Evolutionary conservation across 2,888 invertebrate species (phyloP), one percentile per base, ranked within the genome.

Genomic region (Emmelina monodactyla): DNA sequence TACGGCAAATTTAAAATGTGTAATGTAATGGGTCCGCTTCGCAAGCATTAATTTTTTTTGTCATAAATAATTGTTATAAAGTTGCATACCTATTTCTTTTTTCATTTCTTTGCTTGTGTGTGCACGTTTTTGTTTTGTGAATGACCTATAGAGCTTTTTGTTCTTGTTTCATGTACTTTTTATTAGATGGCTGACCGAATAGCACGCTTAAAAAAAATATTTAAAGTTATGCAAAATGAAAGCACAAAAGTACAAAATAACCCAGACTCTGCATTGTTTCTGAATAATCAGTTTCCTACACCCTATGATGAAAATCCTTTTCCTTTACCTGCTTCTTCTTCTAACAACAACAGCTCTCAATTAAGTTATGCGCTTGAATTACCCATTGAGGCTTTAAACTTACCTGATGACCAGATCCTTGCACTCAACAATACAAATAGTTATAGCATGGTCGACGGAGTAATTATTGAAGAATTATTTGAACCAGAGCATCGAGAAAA

Each of bases 241-340:
- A 34, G 31, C 31, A 31, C 34, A 35, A 35, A 35, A 31, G 32
- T 35, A 32, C 32, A 34, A 22, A 28, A 38, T 32, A 35, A 35
- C 32, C 37, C 34, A 28, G 35, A 35, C 38, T 37, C 38, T 38
- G 35, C 38, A 35, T 35, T 38, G 16, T 35, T 38, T 38, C 31
- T 35, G 30, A 38, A 35, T 35, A 38, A 35, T 28, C 32, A 38
- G 33, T 37, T 34, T 32, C 34, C 37, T 31, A 37, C 29, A 37
- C 28, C 32, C 32, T 38, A 38, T 32, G 29, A 38, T 38, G 31
- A 19, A 30, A 16, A 28, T 22, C 31, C 35, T 35, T 37, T 33
- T 31, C 28, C 29, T 34, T 35, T 28, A 31, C 28, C 34, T 38
- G 38, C 34, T 32, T 38, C 31, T 32, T 32, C 29, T 35, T 25